Evolutionary conservation across 2,797 vertebrate species (phyloP).

Genomic region (Crypturellus tataupa): DNA sequence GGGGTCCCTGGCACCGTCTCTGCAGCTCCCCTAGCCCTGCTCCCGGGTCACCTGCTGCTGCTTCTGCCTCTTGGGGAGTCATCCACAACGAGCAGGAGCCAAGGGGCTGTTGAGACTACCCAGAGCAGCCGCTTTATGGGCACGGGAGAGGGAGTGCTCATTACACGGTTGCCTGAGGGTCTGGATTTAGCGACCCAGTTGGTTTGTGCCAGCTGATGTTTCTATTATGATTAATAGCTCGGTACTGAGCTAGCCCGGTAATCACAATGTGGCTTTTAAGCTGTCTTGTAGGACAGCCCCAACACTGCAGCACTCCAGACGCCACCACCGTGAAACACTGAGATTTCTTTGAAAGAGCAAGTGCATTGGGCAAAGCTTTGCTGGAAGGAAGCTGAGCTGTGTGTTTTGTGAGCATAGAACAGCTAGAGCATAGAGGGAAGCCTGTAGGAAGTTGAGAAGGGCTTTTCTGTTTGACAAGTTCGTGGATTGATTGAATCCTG

Average conservation of each 20-base stretch:
- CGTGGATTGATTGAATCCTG: not conserved
- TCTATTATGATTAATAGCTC: constrained; percentile 28
- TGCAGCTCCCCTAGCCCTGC: not conserved
- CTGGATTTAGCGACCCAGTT: constrained; percentile 21
- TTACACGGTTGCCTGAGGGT: constrained; percentile 42
- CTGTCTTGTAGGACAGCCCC: not conserved
- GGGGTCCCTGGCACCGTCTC: not conserved
- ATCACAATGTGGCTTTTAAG: not conserved
- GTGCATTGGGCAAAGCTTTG: not conserved
- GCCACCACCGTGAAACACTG: not conserved
- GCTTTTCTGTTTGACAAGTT: not conserved
- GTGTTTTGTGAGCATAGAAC: not conserved
- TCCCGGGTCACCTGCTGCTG: not conserved
- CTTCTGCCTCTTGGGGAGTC: not conserved
- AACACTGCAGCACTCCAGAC: not conserved
- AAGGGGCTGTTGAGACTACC: not conserved
- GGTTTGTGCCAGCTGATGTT: not conserved
- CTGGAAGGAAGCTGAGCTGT: not conserved
- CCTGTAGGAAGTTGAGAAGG: not conserved
- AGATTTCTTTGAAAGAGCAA: not conserved
- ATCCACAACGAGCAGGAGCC: not conserved
- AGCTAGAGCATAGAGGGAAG: not conserved
- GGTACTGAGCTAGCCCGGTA: not conserved
- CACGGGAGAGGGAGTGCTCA: constrained; percentile 28
- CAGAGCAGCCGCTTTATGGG: constrained; percentile 20